Evolutionary conservation across 1,140 invertebrate species (phyloP), one percentile per base, ranked within the genome.

Genomic region (Camponotus floridanus): DNA sequence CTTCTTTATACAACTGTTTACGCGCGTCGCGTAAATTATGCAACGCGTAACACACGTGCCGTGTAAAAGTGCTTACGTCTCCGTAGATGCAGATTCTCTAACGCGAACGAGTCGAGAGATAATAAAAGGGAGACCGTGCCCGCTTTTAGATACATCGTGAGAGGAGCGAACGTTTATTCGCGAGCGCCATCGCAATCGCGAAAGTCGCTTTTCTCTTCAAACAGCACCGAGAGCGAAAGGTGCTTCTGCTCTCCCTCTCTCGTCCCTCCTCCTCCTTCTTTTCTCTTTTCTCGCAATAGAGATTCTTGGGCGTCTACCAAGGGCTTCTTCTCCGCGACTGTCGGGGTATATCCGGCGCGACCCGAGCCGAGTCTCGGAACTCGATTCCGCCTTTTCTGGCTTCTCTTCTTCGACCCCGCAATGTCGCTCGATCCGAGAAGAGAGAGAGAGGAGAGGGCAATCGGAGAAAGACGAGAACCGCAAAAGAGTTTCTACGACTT

Each of bases 161-260:
- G 81, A 85, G 71, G 51, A 73, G 70, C 68, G 62, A 88, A 73
- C 88, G 90, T 74, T 90, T 86, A 86, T 67, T 62, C 31, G 42
- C 68, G 80, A 68, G 67, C 65, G 59, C 74, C 81, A 71, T 61
- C 88, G 84, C 88, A 88, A 90, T 90, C 86, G 91, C 87, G 87
- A 88, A 91, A 92, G 87, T 88, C 71, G 78, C 55, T 81, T 48
- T 86, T 80, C 76, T 88, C 78, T 85, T 65, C 76, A 85, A 92
- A 89, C 79, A 84, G 76, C 80, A 84, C 68, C 59, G 90, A 88
- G 88, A 86, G 84, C 79, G 90, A 86, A 89, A 91, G 87, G 71
- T 88, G 48, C 48, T 51, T 51, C 48, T 51, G 83, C 87, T 68
- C 33, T 62, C 65, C 74, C 33, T 70, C 33, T 65, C 39, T 5